phyloP scores from a whole-genome alignment of 2,888 invertebrate genomes.

The Corbicula japonica region DNA sequence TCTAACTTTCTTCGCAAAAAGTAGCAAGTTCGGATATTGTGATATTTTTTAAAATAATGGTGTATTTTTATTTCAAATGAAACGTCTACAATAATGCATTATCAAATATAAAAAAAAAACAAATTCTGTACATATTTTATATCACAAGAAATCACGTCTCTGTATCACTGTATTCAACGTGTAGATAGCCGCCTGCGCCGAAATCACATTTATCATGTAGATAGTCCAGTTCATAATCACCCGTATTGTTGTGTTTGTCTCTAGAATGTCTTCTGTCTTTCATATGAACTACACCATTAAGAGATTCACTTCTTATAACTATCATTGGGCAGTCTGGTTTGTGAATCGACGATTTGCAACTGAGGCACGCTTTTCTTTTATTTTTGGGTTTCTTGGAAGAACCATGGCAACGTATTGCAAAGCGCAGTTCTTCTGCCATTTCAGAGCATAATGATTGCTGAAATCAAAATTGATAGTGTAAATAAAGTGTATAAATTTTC shows the following conservation, averaged over 20 bases:
- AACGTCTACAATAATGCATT: no score
- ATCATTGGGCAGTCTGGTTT: conserved; percentile 55
- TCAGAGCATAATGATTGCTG: conserved; percentile 96
- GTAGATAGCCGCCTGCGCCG: conserved; percentile 78
- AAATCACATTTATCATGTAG: conserved; percentile 72
- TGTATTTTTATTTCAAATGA: no score
- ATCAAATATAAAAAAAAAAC: no score
- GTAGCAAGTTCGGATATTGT: no score
- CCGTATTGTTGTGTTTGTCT: conserved; percentile 42
- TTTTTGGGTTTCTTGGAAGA: conserved; percentile 92
- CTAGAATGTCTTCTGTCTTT: conserved; percentile 74
- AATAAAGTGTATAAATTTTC: no score
- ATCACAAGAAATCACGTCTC: conserved; percentile 80
- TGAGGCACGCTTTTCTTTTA: conserved; percentile 72
- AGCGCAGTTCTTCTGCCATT: conserved; percentile 96
- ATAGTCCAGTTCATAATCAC: conserved; percentile 75
- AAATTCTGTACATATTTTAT: no score
- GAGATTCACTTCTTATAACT: conserved; percentile 64
- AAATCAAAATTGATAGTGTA: no score
- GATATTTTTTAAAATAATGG: no score
- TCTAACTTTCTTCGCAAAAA: no score
- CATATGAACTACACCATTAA: conserved; percentile 80
- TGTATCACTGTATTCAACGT: conserved; percentile 82
- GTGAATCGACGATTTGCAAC: conserved; percentile 70
- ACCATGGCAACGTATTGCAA: conserved; percentile 95